phyloP scores from a whole-genome alignment of 23 tunicate genomes.

The Styela plicata region DNA sequence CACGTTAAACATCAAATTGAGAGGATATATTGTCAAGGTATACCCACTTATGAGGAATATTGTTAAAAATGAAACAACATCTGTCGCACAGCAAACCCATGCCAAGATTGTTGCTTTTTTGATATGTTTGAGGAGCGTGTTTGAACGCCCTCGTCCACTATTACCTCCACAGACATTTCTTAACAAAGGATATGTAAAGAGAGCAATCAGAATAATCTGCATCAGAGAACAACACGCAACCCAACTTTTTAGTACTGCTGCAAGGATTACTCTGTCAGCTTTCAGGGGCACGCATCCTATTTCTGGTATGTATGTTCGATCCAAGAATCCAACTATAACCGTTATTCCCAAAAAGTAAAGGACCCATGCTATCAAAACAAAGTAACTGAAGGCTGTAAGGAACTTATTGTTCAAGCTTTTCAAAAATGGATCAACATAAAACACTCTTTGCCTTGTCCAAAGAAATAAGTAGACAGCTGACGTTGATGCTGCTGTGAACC shows the following conservation, averaged over 20 bases:
- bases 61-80: no score
- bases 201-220: not conserved
- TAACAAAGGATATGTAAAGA: not conserved
- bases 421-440: constrained; percentile 51
- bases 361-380: constrained; percentile 34
- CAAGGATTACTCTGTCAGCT: not conserved
- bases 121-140: not conserved
- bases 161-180: not conserved
- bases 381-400: constrained; percentile 31
- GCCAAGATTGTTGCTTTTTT: not conserved
- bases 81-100: no score
- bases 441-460: constrained; percentile 63
- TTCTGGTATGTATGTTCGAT: not conserved
- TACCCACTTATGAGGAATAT: no score
- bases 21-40: no score
- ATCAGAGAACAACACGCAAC: not conserved
- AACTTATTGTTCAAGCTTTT: constrained; percentile 26
- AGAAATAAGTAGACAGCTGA: constrained; percentile 43
- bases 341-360: constrained; percentile 22
- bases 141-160: not conserved
- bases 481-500: not conserved
- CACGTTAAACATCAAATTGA: no score
- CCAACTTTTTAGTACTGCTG: not conserved
- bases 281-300: constrained; percentile 27
- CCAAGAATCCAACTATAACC: constrained; percentile 2